These are phyloP conservation scores for Galendromus occidentalis DNA, from an alignment of 1,140 invertebrate species.

Conservation along the genomic window DNA sequence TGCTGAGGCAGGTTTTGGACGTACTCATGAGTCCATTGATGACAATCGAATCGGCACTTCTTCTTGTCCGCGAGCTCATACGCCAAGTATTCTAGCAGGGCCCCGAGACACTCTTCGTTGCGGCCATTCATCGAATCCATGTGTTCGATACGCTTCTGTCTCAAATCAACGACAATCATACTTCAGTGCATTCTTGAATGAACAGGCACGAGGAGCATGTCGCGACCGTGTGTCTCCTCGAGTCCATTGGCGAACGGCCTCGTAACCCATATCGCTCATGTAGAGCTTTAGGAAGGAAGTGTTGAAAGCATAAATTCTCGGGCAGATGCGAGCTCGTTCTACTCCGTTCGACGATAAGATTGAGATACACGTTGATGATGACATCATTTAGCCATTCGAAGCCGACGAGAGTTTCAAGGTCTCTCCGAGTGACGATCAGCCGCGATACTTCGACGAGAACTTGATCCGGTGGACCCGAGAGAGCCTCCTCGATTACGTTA, in stretches of 20 bases:
- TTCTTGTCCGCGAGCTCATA: conserved; percentile 75
- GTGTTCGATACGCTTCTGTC: conserved; percentile 54
- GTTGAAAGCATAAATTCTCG: conserved; percentile 63
- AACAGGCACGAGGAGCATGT: conserved; percentile 63
- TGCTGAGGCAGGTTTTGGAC: too few species aligned
- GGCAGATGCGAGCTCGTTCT: conserved; percentile 38
- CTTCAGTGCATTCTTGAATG: conserved; percentile 94
- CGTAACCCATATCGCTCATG: conserved; percentile 45
- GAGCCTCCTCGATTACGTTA: too few species aligned
- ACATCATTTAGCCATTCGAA: conserved; percentile 88
- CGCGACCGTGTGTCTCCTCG: conserved; percentile 65
- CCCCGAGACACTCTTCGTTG: conserved; percentile 49
- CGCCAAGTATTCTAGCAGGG: conserved; percentile 49
- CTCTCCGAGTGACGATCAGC: conserved; percentile 36
- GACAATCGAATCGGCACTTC: conserved; percentile 44
- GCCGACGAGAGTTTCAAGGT: conserved; percentile 55
- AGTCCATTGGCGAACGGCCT: conserved; percentile 62
- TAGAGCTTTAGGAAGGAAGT: conserved; percentile 89
- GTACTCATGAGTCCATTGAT: too few species aligned
- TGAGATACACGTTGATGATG: conserved; percentile 84
- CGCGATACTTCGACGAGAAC: too few species aligned
- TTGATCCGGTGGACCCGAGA: too few species aligned
- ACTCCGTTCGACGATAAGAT: conserved; percentile 50
- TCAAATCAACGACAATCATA: conserved; percentile 70
- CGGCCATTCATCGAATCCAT: conserved; percentile 77